phyloP scores from a whole-genome alignment of 2,113 vertebrate genomes.

The Gadus macrocephalus region DNA sequence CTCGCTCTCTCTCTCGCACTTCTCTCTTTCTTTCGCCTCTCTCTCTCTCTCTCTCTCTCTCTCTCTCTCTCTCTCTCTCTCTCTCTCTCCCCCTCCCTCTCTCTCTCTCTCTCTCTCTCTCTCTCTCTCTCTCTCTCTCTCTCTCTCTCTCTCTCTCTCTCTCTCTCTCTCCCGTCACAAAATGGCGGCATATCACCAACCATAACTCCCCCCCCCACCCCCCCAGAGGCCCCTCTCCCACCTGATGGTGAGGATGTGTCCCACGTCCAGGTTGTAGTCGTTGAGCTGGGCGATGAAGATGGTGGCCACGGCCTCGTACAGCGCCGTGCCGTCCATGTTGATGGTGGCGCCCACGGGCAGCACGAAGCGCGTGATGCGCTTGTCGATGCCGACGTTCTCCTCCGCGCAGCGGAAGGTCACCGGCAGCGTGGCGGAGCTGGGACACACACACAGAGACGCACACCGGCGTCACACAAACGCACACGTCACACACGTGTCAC shows the following conservation, averaged over 20 bases:
- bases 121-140: too few species aligned
- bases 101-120: too few species aligned
- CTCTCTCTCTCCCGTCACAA: too few species aligned
- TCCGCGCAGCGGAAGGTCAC: slow-evolving; percentile 96
- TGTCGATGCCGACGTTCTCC: slow-evolving; percentile 91
- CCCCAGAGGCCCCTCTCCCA: slow-evolving; percentile 41
- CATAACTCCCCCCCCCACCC: too few species aligned
- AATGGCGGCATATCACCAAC: too few species aligned
- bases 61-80: too few species aligned
- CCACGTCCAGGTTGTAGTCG: slow-evolving; percentile 79
- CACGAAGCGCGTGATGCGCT: slow-evolving; percentile 94
- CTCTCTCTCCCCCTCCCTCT: too few species aligned
- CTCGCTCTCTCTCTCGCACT: too few species aligned
- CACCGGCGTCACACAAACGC: background rate
- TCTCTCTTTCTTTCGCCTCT: too few species aligned
- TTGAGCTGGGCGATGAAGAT: slow-evolving; percentile 97
- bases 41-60: too few species aligned
- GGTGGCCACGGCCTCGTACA: slow-evolving; percentile 95
- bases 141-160: too few species aligned
- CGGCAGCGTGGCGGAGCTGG: slow-evolving; percentile 92
- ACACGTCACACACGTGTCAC: background rate
- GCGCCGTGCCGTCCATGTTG: slow-evolving; percentile 97
- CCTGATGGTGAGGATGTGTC: slow-evolving; percentile 95
- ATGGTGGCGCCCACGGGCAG: slow-evolving; percentile 96
- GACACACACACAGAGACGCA: background rate